These are phyloP conservation scores for Caenorhabditis briggsae DNA, from an alignment of 1,140 invertebrate species.

Conservation along the genomic window DNA sequence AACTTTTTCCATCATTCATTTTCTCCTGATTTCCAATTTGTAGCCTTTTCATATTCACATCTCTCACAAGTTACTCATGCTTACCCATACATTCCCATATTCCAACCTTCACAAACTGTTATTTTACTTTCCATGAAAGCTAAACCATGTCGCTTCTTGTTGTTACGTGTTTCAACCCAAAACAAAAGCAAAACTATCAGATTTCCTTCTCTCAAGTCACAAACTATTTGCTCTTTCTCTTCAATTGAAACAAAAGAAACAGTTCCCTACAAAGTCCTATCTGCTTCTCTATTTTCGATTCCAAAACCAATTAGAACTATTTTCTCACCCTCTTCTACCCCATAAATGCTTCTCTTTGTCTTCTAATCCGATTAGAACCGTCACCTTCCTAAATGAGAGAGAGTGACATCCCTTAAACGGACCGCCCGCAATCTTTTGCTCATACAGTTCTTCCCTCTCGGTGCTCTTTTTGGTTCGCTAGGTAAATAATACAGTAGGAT, in stretches of 20 bases:
- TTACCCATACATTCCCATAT: no score
- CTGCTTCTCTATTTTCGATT: not conserved
- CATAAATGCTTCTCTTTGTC: not conserved
- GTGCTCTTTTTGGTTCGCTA: not conserved
- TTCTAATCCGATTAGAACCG: constrained; percentile 44
- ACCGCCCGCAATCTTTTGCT: constrained; percentile 47
- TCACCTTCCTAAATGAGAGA: no score
- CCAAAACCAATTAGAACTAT: not conserved
- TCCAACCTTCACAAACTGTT: no score
- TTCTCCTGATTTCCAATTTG: no score
- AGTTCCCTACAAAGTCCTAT: not conserved
- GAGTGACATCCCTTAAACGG: not conserved
- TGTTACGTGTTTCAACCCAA: not conserved
- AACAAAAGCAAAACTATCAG: constrained; percentile 25
- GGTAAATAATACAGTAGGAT: constrained; percentile 17
- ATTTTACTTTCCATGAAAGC: not conserved
- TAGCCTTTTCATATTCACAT: no score
- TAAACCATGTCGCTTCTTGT: not conserved
- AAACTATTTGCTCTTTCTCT: not conserved
- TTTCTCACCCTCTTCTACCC: not conserved
- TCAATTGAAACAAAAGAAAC: constrained; percentile 9
- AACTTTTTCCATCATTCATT: no score
- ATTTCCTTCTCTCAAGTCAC: not conserved
- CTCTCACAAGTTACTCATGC: no score
- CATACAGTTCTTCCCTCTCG: constrained; percentile 23